These are phyloP conservation scores for Ectemnius cavifrons DNA, from an alignment of 2,888 invertebrate species.

Conservation along the genomic window DNA sequence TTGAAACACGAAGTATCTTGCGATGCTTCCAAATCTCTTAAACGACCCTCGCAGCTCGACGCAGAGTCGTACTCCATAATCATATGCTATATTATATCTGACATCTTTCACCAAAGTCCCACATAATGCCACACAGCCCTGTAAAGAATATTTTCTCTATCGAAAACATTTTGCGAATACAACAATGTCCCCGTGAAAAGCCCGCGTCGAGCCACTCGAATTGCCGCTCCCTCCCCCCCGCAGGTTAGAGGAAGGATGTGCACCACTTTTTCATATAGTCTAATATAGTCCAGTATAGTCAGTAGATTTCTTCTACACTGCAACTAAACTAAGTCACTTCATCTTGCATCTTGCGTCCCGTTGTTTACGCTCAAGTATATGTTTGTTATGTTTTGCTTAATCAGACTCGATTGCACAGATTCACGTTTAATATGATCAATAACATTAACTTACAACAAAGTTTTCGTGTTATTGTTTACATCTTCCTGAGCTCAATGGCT, in stretches of 20 bases:
- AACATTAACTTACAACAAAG: neutral
- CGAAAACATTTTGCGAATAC: too few species aligned
- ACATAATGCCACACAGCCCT: conserved; percentile 33
- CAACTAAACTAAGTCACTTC: neutral
- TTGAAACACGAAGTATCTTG: conserved; percentile 41
- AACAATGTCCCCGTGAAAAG: too few species aligned
- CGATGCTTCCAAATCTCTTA: conserved; percentile 59
- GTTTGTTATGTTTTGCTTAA: neutral
- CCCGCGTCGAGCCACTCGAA: too few species aligned
- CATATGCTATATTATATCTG: conserved; percentile 27
- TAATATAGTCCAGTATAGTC: neutral
- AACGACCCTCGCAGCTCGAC: conserved; percentile 67
- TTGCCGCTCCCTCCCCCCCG: too few species aligned
- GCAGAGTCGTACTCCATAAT: conserved; percentile 73
- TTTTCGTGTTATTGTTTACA: conserved; percentile 1
- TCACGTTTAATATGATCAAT: neutral
- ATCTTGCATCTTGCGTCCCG: neutral
- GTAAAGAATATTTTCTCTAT: neutral
- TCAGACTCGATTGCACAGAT: neutral
- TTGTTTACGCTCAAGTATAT: neutral
- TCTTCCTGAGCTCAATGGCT: neutral
- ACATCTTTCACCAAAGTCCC: conserved; percentile 32
- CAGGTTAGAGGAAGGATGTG: too few species aligned
- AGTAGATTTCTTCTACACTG: neutral
- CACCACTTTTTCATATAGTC: neutral